Base-by-base conservation (phyloP, 2,888 invertebrate species). In the Petrophora chlorosata region DNA sequence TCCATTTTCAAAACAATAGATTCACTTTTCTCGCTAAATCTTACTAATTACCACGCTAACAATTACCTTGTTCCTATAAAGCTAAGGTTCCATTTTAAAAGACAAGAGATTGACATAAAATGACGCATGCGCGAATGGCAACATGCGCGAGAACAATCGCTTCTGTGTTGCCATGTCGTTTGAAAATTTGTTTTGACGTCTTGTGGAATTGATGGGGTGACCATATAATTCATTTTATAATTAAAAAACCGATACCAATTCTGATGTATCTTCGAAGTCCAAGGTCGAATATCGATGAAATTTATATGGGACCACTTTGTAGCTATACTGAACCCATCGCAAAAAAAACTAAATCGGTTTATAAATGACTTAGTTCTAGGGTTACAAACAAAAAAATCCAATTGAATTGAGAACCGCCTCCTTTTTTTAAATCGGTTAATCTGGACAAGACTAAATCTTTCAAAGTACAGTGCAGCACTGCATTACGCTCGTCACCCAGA, bases 91-190 rank as follows among this genome's bases (percentile, higher is more conserved):
- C 3, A 35, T 10, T 10, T 35, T 3, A 12, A 3, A 7, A 3
- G 9, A 15, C 2, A 2, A 5, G 4, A 3, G 9, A 33, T 8
- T 41, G 15, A 33, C 43, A 49, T 51, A 39, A 43, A 53, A 44
- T 61, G 62, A 63, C 63, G 68, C 63, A 67, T 59, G 66, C 64
- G 61, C 49, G 42, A 52, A 43, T 53, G 42, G 35, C 53, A 67
- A 39, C 55, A 59, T 61, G 63, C 59, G 61, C 60, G 46, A 43
- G 63, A 73, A 75, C 76, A 77, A 74, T 73, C 53, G 59, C 19
- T 56, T 54, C 50, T 59, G 65, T 70, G 66, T 70, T 70, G 59
- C 61, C 32, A 41, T 61, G 50, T 48, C 59, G 56, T 59, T 53
- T 53, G 51, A 58, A 69, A 41, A 69, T 52, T 62, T 65, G 54